These are phyloP conservation scores for Oenanthe melanoleuca DNA, from an alignment of 2,113 vertebrate genomes.

Conservation along the genomic window DNA sequence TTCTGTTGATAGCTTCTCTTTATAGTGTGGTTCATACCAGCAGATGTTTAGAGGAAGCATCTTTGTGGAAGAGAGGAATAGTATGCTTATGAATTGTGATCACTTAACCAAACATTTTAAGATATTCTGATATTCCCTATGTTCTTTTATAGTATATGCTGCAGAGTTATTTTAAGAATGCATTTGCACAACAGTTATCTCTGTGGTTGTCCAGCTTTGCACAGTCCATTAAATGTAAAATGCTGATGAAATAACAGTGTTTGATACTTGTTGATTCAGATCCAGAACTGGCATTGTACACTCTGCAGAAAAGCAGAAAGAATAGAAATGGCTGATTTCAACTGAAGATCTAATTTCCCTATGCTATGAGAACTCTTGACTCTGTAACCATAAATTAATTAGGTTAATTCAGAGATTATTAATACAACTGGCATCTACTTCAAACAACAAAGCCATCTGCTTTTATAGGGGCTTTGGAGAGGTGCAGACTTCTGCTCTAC, in stretches of 20 bases:
- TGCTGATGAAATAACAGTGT: not conserved
- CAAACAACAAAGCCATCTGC: not conserved
- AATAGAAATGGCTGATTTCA: not conserved
- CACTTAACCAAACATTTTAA: not conserved
- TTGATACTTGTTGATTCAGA: not conserved
- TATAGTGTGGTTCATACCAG: not conserved
- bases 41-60: not conserved
- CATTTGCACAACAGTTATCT: not conserved
- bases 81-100: not conserved
- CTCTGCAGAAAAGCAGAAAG: not conserved
- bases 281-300: not conserved
- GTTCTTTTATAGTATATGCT: not conserved
- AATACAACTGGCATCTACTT: not conserved
- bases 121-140: not conserved
- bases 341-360: not conserved
- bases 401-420: not conserved
- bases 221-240: not conserved
- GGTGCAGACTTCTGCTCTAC: not conserved
- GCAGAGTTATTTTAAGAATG: not conserved
- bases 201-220: not conserved
- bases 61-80: not conserved
- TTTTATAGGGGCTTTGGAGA: not conserved
- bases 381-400: not conserved
- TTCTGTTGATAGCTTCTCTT: slow-evolving; percentile 20
- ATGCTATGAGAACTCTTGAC: not conserved